Percentiles rank a stretch among this genome's conserved stretches.
Evolutionary conservation across 2,113 vertebrate genomes (phyloP).

Genomic region (Gymnarchus niloticus): DNA sequence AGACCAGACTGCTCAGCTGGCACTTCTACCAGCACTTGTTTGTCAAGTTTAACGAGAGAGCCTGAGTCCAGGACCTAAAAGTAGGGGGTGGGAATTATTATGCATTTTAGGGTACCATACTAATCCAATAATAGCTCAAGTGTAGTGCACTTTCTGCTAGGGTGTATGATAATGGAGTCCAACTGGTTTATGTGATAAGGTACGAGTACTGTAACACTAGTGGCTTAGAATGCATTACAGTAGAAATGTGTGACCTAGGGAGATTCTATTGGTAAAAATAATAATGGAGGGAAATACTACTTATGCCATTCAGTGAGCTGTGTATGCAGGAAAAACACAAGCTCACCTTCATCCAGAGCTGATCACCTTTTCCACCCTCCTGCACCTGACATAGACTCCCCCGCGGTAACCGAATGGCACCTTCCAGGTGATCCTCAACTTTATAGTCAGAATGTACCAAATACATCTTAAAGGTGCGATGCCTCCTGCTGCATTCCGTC

Average conservation of each 20-base stretch:
- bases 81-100: neutral
- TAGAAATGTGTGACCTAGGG: neutral
- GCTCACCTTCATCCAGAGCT: constrained; percentile 60
- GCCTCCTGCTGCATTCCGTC: constrained; percentile 43
- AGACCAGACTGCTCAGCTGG: constrained; percentile 42
- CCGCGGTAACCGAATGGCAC: constrained; percentile 54
- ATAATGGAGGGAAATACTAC: neutral
- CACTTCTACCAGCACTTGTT: constrained; percentile 49
- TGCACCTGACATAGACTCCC: constrained; percentile 61
- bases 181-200: neutral
- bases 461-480: constrained; percentile 50
- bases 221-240: neutral
- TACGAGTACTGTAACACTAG: neutral
- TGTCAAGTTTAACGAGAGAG: constrained; percentile 53
- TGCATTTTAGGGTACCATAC: neutral
- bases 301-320: neutral
- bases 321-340: neutral
- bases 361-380: constrained; percentile 43
- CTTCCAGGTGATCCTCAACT: constrained; percentile 59
- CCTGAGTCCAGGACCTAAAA: constrained; percentile 60
- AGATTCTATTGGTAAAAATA: neutral
- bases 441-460: constrained; percentile 53
- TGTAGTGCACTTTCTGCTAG: neutral
- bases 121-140: neutral
- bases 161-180: neutral